phyloP scores from a whole-genome alignment of 2,888 invertebrate genomes.

The Augochlorella aurata region DNA sequence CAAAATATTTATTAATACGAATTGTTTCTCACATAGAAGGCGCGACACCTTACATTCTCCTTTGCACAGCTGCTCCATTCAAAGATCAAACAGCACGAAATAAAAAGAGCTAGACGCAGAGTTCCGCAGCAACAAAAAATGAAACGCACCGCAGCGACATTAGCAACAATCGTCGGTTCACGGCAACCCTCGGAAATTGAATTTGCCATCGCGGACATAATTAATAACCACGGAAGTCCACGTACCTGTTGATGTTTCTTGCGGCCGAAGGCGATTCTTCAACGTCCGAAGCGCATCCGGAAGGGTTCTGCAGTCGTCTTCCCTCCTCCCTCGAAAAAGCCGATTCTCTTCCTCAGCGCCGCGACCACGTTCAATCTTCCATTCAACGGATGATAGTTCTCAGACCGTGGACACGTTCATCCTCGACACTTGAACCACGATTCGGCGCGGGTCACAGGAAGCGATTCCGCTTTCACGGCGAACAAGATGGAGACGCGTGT shows the following conservation, averaged over 20 bases:
- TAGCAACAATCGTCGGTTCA: too few species aligned
- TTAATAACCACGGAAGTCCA: neutral
- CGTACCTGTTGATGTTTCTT: conserved; percentile 64
- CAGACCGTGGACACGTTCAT: conserved; percentile 32
- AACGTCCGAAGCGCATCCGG: conserved; percentile 28
- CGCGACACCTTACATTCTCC: too few species aligned
- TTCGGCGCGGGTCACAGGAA: conserved; percentile 39
- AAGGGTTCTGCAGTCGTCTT: neutral
- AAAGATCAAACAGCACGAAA: too few species aligned
- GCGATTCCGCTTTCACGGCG: conserved; percentile 57
- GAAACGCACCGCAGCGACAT: too few species aligned
- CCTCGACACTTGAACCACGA: conserved; percentile 39
- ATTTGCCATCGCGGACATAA: neutral
- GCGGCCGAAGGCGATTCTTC: neutral
- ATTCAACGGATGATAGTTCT: conserved; percentile 21
- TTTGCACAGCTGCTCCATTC: too few species aligned
- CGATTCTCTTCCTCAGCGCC: neutral
- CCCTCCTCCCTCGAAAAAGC: neutral
- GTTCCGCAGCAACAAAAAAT: too few species aligned
- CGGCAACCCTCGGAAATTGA: neutral
- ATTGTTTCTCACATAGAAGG: too few species aligned
- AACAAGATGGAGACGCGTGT: conserved; percentile 26
- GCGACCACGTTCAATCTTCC: conserved; percentile 14
- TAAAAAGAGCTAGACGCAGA: too few species aligned
- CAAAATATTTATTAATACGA: too few species aligned